Conservation (phyloP, 2,113 vertebrate genomes). For the Pogona vitticeps region DNA sequence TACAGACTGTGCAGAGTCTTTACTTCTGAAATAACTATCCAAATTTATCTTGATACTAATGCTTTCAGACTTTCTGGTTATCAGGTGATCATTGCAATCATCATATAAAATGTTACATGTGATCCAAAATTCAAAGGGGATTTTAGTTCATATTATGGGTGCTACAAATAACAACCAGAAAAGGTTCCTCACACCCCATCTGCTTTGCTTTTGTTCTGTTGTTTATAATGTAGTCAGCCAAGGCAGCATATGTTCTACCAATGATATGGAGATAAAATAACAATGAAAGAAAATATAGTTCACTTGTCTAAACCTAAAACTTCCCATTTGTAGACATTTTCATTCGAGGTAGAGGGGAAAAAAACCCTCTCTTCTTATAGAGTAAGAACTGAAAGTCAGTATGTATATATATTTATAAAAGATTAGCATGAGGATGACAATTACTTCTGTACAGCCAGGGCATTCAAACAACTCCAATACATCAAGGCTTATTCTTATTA, state of each 20-base stretch:
- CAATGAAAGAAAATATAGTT: background rate
- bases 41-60: background rate
- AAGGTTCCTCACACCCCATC: background rate
- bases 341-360: background rate
- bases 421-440: background rate
- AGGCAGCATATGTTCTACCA: background rate
- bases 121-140: background rate
- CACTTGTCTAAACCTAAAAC: slow-evolving; percentile 31
- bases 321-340: background rate
- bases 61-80: slow-evolving; percentile 4
- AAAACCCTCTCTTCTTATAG: accelerated
- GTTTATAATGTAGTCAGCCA: background rate
- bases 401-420: background rate
- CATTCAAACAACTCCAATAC: background rate
- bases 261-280: slow-evolving; percentile 12
- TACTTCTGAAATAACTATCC: slow-evolving; percentile 15
- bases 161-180: background rate
- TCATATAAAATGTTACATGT: background rate
- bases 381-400: background rate
- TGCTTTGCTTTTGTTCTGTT: slow-evolving; percentile 9
- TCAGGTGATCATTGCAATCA: background rate
- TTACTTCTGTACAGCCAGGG: background rate
- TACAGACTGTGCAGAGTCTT: background rate
- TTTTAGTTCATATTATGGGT: background rate
- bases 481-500: slow-evolving; percentile 24